phyloP scores from a whole-genome alignment of 2,113 vertebrate species.

The Nesogale talazaci region DNA sequence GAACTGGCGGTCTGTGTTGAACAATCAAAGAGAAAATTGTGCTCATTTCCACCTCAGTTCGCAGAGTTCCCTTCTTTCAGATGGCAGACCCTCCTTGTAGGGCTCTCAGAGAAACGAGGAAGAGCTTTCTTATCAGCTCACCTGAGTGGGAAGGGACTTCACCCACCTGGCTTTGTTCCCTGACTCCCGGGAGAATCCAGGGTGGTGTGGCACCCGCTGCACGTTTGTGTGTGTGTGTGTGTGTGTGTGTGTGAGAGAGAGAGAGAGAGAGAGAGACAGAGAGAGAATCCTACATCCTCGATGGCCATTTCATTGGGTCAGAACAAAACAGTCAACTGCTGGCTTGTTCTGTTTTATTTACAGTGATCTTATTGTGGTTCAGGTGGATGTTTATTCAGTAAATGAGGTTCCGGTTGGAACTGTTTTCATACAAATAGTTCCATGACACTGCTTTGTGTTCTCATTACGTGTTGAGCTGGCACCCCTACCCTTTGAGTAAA shows the following conservation, averaged over 20 bases:
- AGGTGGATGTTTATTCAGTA: neutral
- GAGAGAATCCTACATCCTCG: too few species aligned
- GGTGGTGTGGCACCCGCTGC: neutral
- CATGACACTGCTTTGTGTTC: neutral
- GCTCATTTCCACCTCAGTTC: neutral
- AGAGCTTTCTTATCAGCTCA: neutral
- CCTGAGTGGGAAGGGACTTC: neutral
- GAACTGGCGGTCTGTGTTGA: neutral
- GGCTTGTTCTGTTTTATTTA: neutral
- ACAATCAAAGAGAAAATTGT: neutral
- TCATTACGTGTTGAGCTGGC: neutral
- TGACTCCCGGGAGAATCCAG: neutral
- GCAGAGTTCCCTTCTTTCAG: neutral
- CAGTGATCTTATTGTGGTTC: neutral
- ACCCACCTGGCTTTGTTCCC: constrained; percentile 20
- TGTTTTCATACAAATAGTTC: neutral
- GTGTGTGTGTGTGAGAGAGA: too few species aligned
- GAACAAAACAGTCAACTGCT: neutral
- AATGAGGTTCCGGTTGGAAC: neutral
- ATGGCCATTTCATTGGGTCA: too few species aligned
- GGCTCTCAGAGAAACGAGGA: neutral
- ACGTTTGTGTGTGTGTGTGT: too few species aligned
- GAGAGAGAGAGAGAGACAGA: too few species aligned
- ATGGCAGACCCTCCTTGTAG: neutral
- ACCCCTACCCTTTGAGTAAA: neutral